A percentile compares a stretch with the other conserved stretches of the same genome.
These are phyloP conservation scores for Betta splendens DNA, from an alignment of 2,797 vertebrate genomes.

Conservation along the genomic window DNA sequence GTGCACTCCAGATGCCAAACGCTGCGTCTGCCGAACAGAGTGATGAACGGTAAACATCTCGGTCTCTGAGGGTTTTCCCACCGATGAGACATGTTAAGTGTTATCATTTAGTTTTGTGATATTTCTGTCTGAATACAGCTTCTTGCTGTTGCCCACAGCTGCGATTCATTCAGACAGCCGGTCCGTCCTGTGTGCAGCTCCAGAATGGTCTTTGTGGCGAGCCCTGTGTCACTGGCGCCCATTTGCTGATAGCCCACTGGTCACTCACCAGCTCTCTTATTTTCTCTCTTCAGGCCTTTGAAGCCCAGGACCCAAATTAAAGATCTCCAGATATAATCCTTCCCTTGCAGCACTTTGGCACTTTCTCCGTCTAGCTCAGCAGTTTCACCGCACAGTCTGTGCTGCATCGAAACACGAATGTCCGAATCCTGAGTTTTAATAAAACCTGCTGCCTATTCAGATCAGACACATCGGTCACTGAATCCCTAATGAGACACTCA, in stretches of 20 bases:
- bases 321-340: constrained; percentile 76
- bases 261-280: constrained; percentile 72
- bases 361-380: constrained; percentile 56
- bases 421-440: not conserved
- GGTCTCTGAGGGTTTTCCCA: constrained; percentile 9
- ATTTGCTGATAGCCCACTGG: constrained; percentile 73
- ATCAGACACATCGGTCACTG: not conserved
- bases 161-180: constrained; percentile 62
- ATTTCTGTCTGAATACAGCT: constrained; percentile 32
- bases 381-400: constrained; percentile 53
- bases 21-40: constrained; percentile 27
- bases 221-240: constrained; percentile 74
- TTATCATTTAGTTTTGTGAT: constrained; percentile 24
- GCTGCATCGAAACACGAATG: not conserved
- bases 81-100: constrained; percentile 20
- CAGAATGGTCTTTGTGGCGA: constrained; percentile 64
- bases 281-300: constrained; percentile 71
- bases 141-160: constrained; percentile 41
- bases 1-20: constrained; percentile 23
- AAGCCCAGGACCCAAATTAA: constrained; percentile 78
- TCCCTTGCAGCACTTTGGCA: constrained; percentile 56
- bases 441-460: no score
- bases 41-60: constrained; percentile 1
- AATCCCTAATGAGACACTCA: not conserved
- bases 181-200: constrained; percentile 56